Evolutionary conservation across 2,888 invertebrate species (phyloP).

Genomic region (Trachelus iudaicus): DNA sequence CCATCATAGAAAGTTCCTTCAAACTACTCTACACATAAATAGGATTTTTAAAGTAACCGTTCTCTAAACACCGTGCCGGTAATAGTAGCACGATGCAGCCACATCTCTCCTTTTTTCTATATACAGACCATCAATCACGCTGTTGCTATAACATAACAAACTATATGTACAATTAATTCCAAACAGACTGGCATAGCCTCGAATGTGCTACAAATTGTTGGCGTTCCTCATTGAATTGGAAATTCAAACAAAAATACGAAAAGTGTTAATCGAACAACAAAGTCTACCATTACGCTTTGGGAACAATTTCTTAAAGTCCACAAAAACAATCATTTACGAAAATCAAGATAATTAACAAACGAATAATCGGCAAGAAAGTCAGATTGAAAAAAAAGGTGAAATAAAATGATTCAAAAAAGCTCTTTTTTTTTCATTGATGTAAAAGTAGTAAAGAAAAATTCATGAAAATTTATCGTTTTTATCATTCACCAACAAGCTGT

Average conservation of each 20-base stretch:
- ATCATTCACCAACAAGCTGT: background rate
- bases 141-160: conserved; percentile 28
- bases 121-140: conserved; percentile 22
- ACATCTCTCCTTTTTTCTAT: conserved; percentile 18
- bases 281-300: background rate
- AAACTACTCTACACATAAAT: conserved; percentile 51
- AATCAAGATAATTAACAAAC: background rate
- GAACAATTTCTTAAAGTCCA: background rate
- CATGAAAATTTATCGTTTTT: background rate
- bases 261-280: background rate
- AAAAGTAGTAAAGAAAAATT: background rate
- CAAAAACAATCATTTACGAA: background rate
- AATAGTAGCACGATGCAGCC: conserved; percentile 13
- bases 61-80: conserved; percentile 21
- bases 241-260: background rate
- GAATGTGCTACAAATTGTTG: conserved; percentile 8
- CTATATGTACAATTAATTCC: conserved; percentile 49
- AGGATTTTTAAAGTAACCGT: conserved; percentile 35
- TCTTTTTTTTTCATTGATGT: background rate
- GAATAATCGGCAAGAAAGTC: background rate
- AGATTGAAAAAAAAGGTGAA: background rate
- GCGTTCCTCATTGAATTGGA: background rate
- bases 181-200: conserved; percentile 16
- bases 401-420: background rate
- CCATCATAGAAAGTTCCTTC: conserved; percentile 43